Percentiles rank a stretch among this genome's conserved stretches.
Conservation (phyloP, 2,888 invertebrate genomes). For the Auanema sp. region DNA sequence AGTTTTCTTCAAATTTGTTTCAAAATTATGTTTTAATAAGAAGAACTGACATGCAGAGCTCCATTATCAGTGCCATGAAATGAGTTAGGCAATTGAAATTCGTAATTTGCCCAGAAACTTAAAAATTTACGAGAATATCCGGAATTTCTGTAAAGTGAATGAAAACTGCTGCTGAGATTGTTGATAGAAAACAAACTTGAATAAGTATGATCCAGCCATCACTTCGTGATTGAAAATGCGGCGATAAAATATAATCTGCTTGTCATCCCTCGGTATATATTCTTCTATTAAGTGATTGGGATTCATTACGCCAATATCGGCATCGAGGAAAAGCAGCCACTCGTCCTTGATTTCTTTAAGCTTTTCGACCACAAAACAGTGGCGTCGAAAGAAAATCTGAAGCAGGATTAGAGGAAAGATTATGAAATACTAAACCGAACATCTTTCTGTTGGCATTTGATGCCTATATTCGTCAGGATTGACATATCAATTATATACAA, state of each 20-base stretch:
- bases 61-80: slow-evolving; percentile 47
- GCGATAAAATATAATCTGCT: slow-evolving; percentile 49
- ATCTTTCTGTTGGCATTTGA: slow-evolving; percentile 31
- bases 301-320: slow-evolving; percentile 42
- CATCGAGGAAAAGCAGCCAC: slow-evolving; percentile 41
- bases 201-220: slow-evolving; percentile 57
- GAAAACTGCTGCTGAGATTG: not conserved
- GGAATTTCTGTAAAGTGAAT: slow-evolving; percentile 19
- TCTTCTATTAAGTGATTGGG: slow-evolving; percentile 45
- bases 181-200: slow-evolving; percentile 19
- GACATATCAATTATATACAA: slow-evolving; percentile 11
- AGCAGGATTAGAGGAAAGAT: slow-evolving; percentile 2
- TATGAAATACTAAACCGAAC: slow-evolving; percentile 14
- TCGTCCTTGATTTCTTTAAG: slow-evolving; percentile 14
- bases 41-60: slow-evolving; percentile 34
- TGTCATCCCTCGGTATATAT: slow-evolving; percentile 29
- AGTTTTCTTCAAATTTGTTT: no score
- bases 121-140: slow-evolving; percentile 27
- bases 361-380: slow-evolving; percentile 31
- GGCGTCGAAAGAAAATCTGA: slow-evolving; percentile 45
- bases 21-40: slow-evolving; percentile 20
- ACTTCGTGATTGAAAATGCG: slow-evolving; percentile 60
- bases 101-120: slow-evolving; percentile 36
- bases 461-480: not conserved
- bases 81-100: slow-evolving; percentile 27